A percentile compares a stretch with the other conserved stretches of the same genome.
These are phyloP conservation scores for Pseudomyrmex pallidus DNA, from an alignment of 1,140 invertebrate genomes.

Conservation along the genomic window DNA sequence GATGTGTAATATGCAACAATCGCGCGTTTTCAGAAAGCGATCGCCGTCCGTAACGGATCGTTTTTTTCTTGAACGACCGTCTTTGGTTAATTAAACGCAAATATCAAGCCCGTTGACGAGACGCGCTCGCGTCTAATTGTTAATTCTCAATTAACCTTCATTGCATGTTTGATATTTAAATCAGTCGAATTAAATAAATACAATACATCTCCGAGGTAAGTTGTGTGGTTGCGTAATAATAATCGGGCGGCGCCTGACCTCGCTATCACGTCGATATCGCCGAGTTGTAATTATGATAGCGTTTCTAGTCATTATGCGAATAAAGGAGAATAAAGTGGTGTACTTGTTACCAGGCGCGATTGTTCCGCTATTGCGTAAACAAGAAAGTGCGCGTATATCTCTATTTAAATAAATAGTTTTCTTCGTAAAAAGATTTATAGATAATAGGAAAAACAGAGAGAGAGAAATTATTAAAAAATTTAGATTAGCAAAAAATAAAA, in stretches of 20 bases:
- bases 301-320: neutral
- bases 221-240: conserved; percentile 15
- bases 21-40: neutral
- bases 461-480: too few species aligned
- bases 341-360: neutral
- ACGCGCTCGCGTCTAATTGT: neutral
- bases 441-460: neutral
- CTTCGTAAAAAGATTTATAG: neutral
- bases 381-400: neutral
- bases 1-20: conserved; percentile 55
- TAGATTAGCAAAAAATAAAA: too few species aligned
- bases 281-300: neutral
- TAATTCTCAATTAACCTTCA: conserved; percentile 30
- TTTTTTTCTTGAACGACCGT: neutral
- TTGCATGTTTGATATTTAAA: conserved; percentile 17
- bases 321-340: neutral
- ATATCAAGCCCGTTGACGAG: neutral
- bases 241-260: neutral
- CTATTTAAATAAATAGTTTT: neutral
- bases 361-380: neutral
- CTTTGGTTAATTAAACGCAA: conserved; percentile 30
- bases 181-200: conserved; percentile 30
- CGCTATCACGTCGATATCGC: conserved; percentile 9
- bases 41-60: neutral
- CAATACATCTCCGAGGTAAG: neutral